These are phyloP conservation scores for Diplazon laetatorius DNA, from an alignment of 2,888 invertebrate genomes.

Conservation along the genomic window DNA sequence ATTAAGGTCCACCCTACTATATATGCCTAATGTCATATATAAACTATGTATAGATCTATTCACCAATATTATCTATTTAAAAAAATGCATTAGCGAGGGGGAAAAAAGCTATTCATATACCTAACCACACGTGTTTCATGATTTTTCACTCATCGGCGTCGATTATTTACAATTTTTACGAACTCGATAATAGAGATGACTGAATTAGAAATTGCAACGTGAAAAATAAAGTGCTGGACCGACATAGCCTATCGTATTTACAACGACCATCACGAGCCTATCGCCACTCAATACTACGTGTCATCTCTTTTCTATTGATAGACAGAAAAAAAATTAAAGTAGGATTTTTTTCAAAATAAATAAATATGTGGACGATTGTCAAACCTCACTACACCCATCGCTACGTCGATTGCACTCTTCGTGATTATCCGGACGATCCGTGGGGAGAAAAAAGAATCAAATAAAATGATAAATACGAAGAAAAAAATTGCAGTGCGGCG, in stretches of 20 bases:
- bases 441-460: background rate
- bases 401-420: constrained; percentile 3
- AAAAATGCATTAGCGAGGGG: constrained; percentile 14
- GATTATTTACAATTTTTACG: constrained; percentile 24
- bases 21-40: too few species aligned
- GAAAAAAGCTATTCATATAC: constrained; percentile 10
- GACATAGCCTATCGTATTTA: constrained; percentile 19
- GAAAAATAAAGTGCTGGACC: constrained; percentile 9
- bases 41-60: too few species aligned
- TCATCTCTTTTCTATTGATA: background rate
- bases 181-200: too few species aligned
- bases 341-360: background rate
- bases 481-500: constrained; percentile 40
- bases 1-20: too few species aligned
- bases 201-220: too few species aligned
- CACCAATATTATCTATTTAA: constrained; percentile 57
- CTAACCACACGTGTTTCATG: constrained; percentile 28
- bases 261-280: constrained; percentile 14
- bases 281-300: background rate
- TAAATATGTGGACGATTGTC: constrained; percentile 9
- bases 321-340: too few species aligned
- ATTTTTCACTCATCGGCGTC: constrained; percentile 26
- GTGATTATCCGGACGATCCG: background rate
- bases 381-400: constrained; percentile 25
- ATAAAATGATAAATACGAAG: constrained; percentile 22